phyloP scores from a whole-genome alignment of 2,888 invertebrate genomes.

The Perithous albicinctus region DNA sequence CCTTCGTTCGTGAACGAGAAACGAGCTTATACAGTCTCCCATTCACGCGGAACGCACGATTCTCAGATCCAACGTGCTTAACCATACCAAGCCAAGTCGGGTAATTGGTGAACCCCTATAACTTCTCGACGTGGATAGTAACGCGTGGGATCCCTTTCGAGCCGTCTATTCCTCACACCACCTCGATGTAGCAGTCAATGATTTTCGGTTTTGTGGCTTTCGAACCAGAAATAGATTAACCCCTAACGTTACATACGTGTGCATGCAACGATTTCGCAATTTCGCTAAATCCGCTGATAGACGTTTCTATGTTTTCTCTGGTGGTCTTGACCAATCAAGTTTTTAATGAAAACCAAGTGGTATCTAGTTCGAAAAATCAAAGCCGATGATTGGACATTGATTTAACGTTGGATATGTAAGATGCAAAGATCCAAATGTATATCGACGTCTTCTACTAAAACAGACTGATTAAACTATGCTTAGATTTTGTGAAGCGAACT shows the following conservation, averaged over 20 bases:
- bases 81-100: constrained; percentile 38
- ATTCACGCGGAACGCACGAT: constrained; percentile 55
- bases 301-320: too few species aligned
- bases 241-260: neutral
- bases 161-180: neutral
- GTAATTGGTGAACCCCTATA: constrained; percentile 55
- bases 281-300: neutral
- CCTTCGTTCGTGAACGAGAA: constrained; percentile 10
- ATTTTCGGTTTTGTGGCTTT: constrained; percentile 41
- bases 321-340: too few species aligned
- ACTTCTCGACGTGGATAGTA: constrained; percentile 45
- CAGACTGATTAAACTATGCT: too few species aligned
- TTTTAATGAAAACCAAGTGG: too few species aligned
- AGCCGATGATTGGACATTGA: too few species aligned
- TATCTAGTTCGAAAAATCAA: too few species aligned
- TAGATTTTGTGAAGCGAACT: too few species aligned
- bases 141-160: neutral
- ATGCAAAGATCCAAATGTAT: too few species aligned
- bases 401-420: too few species aligned
- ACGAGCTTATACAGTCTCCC: constrained; percentile 34
- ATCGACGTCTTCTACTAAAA: too few species aligned
- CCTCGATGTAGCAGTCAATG: constrained; percentile 18
- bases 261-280: neutral
- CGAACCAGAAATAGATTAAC: constrained; percentile 28
- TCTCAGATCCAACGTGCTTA: constrained; percentile 47